Evolutionary conservation across 1,140 invertebrate species (phyloP).

Genomic region (Sycophaga agraensis): DNA sequence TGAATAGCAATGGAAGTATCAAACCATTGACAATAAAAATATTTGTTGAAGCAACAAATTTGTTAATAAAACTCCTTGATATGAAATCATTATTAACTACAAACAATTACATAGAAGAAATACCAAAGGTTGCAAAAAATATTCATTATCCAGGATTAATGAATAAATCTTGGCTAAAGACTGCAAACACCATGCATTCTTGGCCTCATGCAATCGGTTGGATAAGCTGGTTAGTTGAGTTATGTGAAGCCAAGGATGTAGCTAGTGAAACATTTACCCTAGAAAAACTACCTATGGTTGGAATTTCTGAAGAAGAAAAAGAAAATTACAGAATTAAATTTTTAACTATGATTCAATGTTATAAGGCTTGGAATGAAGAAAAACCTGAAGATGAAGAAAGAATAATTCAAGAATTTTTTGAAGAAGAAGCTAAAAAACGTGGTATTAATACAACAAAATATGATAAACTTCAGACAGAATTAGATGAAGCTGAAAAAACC

Average conservation of each 20-base stretch:
- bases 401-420: slow-evolving; percentile 35
- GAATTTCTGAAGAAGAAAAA: slow-evolving; percentile 29
- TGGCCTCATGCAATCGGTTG: slow-evolving; percentile 62
- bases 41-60: slow-evolving; percentile 44
- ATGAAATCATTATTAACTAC: slow-evolving; percentile 39
- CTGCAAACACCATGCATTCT: slow-evolving; percentile 62
- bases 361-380: slow-evolving; percentile 43
- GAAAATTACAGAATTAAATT: slow-evolving; percentile 34
- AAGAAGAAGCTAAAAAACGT: slow-evolving; percentile 32
- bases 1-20: slow-evolving; percentile 47
- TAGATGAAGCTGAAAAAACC: slow-evolving; percentile 27
- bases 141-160: slow-evolving; percentile 61
- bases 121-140: slow-evolving; percentile 60
- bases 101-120: slow-evolving; percentile 47
- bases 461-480: slow-evolving; percentile 8
- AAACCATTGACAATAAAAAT: slow-evolving; percentile 49
- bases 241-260: slow-evolving; percentile 43
- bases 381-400: slow-evolving; percentile 40
- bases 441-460: slow-evolving; percentile 35
- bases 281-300: slow-evolving; percentile 32
- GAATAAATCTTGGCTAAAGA: slow-evolving; percentile 63
- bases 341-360: slow-evolving; percentile 35
- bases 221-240: slow-evolving; percentile 59
- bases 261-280: slow-evolving; percentile 37
- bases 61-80: slow-evolving; percentile 38